Conservation (phyloP, 1,140 invertebrate species). For the Druon quercuslanigerum region DNA sequence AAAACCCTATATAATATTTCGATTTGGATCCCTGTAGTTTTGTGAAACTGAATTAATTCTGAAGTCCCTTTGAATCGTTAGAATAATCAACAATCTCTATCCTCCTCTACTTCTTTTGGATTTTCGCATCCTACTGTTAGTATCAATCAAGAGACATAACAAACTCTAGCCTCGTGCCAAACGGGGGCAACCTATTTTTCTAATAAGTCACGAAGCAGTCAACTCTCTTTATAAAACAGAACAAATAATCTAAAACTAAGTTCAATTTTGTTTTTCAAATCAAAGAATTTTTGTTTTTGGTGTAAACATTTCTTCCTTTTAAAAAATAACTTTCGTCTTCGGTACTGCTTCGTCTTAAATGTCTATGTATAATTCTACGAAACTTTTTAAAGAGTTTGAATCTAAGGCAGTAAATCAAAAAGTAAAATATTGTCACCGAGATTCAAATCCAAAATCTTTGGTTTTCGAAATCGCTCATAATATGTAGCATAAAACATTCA, state of each 20-base stretch:
- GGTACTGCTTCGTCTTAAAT: not conserved
- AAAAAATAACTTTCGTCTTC: not conserved
- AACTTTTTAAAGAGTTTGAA: conserved; percentile 36
- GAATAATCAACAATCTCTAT: conserved; percentile 28
- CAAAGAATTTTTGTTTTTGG: not conserved
- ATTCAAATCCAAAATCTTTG: conserved; percentile 22
- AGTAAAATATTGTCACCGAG: conserved; percentile 59
- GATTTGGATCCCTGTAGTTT: no score
- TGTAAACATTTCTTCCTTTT: not conserved
- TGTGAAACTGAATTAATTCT: not conserved
- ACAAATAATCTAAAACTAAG: not conserved
- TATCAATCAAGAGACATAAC: not conserved
- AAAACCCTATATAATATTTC: not conserved
- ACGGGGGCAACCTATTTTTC: not conserved
- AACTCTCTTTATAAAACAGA: not conserved
- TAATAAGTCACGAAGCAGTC: not conserved
- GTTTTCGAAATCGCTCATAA: conserved; percentile 30
- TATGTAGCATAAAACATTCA: not conserved
- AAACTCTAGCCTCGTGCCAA: conserved; percentile 17
- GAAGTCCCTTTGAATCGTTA: not conserved
- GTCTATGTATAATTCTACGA: not conserved
- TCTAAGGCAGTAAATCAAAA: conserved; percentile 43
- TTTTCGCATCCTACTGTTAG: not conserved
- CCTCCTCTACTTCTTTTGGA: conserved; percentile 6
- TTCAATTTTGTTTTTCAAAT: not conserved